Conservation (phyloP, 2,113 vertebrate genomes). For the Rissa tridactyla region DNA sequence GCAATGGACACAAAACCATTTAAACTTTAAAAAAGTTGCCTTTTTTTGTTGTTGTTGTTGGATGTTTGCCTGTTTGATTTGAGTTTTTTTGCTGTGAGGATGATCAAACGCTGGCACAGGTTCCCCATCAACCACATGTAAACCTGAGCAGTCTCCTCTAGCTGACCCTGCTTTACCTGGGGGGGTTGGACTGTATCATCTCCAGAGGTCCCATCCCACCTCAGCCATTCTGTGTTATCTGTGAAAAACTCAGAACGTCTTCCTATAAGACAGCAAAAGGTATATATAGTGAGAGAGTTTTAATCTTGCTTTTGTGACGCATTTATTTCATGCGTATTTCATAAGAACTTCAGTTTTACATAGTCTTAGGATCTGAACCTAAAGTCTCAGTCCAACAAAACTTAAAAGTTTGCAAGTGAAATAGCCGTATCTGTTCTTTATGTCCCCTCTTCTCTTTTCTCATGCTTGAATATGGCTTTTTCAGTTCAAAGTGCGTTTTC, state of each 20-base stretch:
- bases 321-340: not conserved
- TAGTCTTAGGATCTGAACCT: not conserved
- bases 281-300: not conserved
- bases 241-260: not conserved
- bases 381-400: not conserved
- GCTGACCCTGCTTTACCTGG: not conserved
- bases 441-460: not conserved
- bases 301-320: not conserved
- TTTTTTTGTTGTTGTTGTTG: not conserved
- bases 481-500: not conserved
- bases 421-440: not conserved
- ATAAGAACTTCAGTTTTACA: not conserved
- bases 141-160: not conserved
- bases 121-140: not conserved
- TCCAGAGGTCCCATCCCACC: not conserved
- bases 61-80: not conserved
- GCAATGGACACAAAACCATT: not conserved
- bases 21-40: not conserved
- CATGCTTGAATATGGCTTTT: not conserved
- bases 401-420: not conserved
- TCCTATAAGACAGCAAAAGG: not conserved
- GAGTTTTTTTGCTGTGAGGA: not conserved
- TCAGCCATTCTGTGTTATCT: not conserved
- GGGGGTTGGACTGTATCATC: accelerated
- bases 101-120: not conserved